Percentiles rank a stretch among this genome's conserved stretches.
Conservation (phyloP, 2,113 vertebrate genomes). For the Sturnus vulgaris region DNA sequence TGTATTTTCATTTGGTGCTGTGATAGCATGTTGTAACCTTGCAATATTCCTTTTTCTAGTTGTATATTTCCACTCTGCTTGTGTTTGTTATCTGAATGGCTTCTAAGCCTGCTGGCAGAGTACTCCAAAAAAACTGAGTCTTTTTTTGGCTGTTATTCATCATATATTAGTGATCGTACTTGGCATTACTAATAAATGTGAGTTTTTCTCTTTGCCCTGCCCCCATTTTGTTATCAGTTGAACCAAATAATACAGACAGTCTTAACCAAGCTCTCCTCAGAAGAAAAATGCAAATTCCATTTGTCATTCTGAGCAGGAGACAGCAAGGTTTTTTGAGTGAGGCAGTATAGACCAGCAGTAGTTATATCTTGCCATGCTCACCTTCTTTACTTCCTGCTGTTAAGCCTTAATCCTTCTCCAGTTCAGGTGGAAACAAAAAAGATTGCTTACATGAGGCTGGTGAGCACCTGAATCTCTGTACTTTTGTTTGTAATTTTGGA, state of each 20-base stretch:
- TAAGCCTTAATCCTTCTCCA: not conserved
- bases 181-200: not conserved
- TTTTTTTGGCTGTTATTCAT: not conserved
- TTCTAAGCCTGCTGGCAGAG: not conserved
- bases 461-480: not conserved
- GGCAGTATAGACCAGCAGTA: not conserved
- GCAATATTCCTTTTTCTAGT: not conserved
- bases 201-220: not conserved
- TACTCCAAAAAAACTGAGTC: not conserved
- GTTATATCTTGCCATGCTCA: not conserved
- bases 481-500: not conserved
- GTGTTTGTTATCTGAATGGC: not conserved
- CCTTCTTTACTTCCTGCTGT: not conserved
- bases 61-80: not conserved
- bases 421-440: not conserved
- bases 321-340: not conserved
- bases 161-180: accelerated
- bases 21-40: not conserved
- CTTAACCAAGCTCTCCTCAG: not conserved
- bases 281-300: not conserved
- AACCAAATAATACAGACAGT: not conserved
- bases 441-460: not conserved
- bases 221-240: not conserved
- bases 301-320: not conserved
- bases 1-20: not conserved